Base-by-base conservation (phyloP, 1,140 invertebrate genomes). In the Drosophila sulfurigaster region DNA sequence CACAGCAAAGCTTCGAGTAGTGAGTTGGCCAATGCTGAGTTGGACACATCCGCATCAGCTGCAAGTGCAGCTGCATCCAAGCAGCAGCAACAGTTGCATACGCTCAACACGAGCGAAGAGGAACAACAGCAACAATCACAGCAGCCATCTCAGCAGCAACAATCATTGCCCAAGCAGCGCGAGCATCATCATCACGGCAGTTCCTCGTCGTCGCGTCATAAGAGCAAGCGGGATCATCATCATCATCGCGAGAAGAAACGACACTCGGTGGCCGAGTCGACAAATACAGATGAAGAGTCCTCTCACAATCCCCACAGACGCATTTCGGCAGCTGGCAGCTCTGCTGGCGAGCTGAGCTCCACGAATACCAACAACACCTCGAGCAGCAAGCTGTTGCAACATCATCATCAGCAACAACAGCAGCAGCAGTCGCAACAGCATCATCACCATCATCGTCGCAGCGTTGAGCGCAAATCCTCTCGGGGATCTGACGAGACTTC, bases 231-330 rank as follows among this genome's bases (percentile, higher is more conserved):
- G 11, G 91, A 92, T 0, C 88, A 91, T 45, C 83, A 91, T 45
- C 90, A 92, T 69, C 89, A 91, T 60, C 88, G 91, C 5, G 91
- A 92, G 16, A 91, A 92, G 65, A 92, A 92, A 51, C 82, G 91
- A 0, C 88, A 92, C 41, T 91, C 85, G n/a, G 75, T 86, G 13
- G 81, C 87, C 0, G 88, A 90, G 35, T 88, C 91, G 11, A 89
- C 76, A 4, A 91, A 81, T 25, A 92, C 91, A 6, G 91, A 92
- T 48, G 91, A 92, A 41, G 91, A 92, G 56, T 70, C 72, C 32
- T 49, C 60, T 5, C 81, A 78, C 8, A 89, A 91, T 65, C 75
- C 69, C 3, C 81, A 82, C 52, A 51, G 87, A 56, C 80, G 91
- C 30, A 82, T 62, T 15, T 91, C 90, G 1, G 82, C 75, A 7